Base-by-base conservation (phyloP, 2,888 invertebrate genomes). In the Eudemis profundana region DNA sequence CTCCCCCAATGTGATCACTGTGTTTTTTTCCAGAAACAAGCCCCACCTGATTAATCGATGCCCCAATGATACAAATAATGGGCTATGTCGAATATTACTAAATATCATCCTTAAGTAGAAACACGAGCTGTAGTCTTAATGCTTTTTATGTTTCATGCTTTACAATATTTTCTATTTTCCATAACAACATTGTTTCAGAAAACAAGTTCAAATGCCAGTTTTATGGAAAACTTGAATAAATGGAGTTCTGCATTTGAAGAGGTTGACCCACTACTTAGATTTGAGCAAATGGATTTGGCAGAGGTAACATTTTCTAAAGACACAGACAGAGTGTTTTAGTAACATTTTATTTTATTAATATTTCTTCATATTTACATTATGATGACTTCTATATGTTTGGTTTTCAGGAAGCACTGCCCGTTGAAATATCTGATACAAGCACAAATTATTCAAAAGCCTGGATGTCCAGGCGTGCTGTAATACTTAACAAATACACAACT, bases 401-500 rank as follows among this genome's bases (percentile, higher is more conserved):
- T 46, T 59, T 50, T 4, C 50, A 65, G 65, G 60, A 53, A 5
- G 19, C 40, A 14, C n/a, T 40, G 19, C 53, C 46, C 21, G 78
- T 79, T 42, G 70, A 78, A 36, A 60, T 69, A 63, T 73, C 72
- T 40, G 78, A 79, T 60, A 74, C 76, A 46, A 66, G 72, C 17
- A 92, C 94, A 66, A 86, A 85, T 73, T 93, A 93, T 68, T 89
- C 95, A 69, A 95, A 96, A 79, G 95, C 96, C 12, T 99, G 99
- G 99, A 93, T 93, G 70, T 86, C 93, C 0, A 95, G 95, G 76
- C 95, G 96, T 70, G 83, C 94, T 49, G 93, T 93, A n/a, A 98
- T 99, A 79, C 93, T 99, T 10, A 95, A 94, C 73, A 97, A 96
- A 85, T 99, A 96, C 78, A 98, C 98, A 33, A 99, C 99, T 59